Base-by-base conservation (phyloP, 2,888 invertebrate species). In the Xanthia icteritia region DNA sequence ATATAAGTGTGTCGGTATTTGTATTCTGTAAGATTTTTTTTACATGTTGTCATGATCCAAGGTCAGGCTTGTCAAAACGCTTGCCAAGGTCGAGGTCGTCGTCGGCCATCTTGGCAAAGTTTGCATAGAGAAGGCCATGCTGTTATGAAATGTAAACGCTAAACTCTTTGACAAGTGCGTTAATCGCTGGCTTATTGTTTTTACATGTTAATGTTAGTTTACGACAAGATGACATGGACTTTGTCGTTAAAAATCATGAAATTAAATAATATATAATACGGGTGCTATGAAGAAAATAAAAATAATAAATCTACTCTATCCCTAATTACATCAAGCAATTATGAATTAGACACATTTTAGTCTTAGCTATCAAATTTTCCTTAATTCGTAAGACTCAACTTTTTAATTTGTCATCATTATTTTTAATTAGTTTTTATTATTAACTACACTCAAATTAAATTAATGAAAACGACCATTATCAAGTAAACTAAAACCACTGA, bases 61-160 rank as follows among this genome's bases (percentile, higher is more conserved):
- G 89, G 89, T 87, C 79, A 79, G 48, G 58, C 23, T 85, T 89
- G 90, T 88, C 90, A 90, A 91, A 90, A 88, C 81, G 85, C 83
- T 81, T 77, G 86, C 69, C 89, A 88, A 90, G 89, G 90, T 88
- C 89, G 84, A 90, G 90, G 91, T 77, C 79, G 91, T 77, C 79
- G 72, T 61, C 73, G 13, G 80, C 79, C 87, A 86, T 87, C 78
- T 82, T 87, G 76, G 83, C 76, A 71, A 81, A 76, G 81, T 86
- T 83, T 79, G 78, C 82, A 68, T 56, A 54, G 48, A 80, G 79
- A 81, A 89, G 89, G 86, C 82, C 87, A 66, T 56, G 69, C 63
- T 77, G 36, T 65, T 65, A 54, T 54, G 48, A 74, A 77, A 70
- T 77, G 56, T 63, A 54, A 27, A 73, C 42, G 80, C 31, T 77